A percentile compares a stretch with the other conserved stretches of the same genome.
These are phyloP conservation scores for Athene noctua DNA, from an alignment of 2,113 vertebrate species.

Conservation along the genomic window DNA sequence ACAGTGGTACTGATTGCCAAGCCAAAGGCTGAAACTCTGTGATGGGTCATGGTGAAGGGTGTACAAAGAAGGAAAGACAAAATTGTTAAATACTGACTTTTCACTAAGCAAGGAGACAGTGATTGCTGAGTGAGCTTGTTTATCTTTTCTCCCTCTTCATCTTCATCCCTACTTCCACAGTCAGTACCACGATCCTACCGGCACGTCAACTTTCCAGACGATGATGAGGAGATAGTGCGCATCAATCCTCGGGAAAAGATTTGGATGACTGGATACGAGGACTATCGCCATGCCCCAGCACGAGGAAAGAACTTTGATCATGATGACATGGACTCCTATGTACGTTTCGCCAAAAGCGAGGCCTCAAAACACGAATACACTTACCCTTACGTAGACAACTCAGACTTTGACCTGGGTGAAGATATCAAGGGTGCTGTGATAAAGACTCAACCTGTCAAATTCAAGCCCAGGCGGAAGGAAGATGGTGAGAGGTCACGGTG, in stretches of 20 bases:
- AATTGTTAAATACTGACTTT: background rate
- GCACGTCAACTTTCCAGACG: conserved; percentile 90
- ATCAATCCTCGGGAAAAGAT: conserved; percentile 95
- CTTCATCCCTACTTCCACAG: conserved; percentile 17
- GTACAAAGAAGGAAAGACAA: background rate
- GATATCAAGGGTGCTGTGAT: conserved; percentile 87
- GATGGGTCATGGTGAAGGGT: accelerated
- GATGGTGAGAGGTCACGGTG: conserved; percentile 88
- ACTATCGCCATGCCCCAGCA: conserved; percentile 92
- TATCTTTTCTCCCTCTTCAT: background rate
- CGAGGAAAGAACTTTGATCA: conserved; percentile 83
- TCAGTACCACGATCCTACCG: conserved; percentile 79
- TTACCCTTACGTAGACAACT: conserved; percentile 87
- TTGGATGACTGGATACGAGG: conserved; percentile 95
- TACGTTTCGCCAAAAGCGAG: conserved; percentile 91
- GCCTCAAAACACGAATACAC: conserved; percentile 93
- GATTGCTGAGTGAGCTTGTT: background rate
- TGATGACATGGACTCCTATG: conserved; percentile 88
- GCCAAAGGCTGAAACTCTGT: background rate
- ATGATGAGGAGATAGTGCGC: conserved; percentile 95
- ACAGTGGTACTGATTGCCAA: background rate
- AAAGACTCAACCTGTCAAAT: conserved; percentile 86
- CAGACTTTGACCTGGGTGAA: conserved; percentile 80
- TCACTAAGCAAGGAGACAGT: background rate
- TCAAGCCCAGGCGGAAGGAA: conserved; percentile 82